Percentiles rank a stretch among this genome's conserved stretches.
phyloP scores from a whole-genome alignment of 53 echinoderm and acorn worm species.

The Apostichopus leukothele region DNA sequence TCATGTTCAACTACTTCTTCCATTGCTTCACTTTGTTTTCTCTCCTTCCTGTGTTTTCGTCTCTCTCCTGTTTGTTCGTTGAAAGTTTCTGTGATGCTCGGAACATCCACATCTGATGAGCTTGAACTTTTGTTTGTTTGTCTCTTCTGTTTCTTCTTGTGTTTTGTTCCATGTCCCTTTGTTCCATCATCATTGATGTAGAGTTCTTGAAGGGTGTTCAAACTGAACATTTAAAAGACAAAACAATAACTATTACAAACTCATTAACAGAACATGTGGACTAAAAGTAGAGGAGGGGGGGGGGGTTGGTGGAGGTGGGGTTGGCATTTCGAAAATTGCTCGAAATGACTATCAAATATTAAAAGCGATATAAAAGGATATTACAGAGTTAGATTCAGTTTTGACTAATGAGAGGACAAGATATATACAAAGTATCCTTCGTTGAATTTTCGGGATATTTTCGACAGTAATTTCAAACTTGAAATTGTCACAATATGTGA shows the following conservation, averaged over 20 bases:
- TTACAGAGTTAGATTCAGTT: too few relatives aligned
- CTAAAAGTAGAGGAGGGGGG: too few relatives aligned
- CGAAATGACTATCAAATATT: too few relatives aligned
- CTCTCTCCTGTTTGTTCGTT: not conserved
- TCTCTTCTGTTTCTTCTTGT: not conserved
- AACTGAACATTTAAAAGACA: not conserved
- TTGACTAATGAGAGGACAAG: too few relatives aligned
- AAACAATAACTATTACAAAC: not conserved
- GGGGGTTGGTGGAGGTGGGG: too few relatives aligned
- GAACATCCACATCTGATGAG: not conserved
- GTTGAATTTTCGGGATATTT: too few relatives aligned
- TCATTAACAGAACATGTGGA: not conserved
- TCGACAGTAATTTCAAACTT: too few relatives aligned
- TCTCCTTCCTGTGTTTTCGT: slow-evolving; percentile 7
- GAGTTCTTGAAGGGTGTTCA: not conserved
- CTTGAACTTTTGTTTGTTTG: not conserved
- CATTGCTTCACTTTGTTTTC: not conserved
- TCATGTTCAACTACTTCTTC: not conserved
- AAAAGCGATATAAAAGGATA: too few relatives aligned
- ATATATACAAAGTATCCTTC: too few relatives aligned
- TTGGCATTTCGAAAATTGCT: too few relatives aligned
- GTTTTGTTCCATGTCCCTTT: not conserved
- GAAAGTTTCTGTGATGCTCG: not conserved
- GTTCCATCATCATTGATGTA: not conserved
- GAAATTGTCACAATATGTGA: too few relatives aligned